Evolutionary conservation across 1,140 invertebrate genomes (phyloP).

Genomic region (Lasaia peninsularis): DNA sequence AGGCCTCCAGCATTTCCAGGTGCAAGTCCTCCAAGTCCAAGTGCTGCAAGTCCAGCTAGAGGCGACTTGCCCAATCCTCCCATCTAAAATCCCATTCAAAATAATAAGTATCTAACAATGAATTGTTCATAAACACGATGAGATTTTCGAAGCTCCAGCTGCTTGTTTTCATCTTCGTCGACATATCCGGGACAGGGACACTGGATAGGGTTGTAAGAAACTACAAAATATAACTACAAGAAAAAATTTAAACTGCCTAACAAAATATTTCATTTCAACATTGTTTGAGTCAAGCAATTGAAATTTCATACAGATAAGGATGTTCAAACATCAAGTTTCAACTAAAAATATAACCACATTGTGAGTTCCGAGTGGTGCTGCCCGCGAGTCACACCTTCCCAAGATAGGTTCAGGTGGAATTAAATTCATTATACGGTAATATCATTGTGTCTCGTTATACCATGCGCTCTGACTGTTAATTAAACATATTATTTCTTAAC

Average conservation of each 20-base stretch:
- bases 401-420: slow-evolving; percentile 32
- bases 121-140: background rate
- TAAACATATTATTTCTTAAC: slow-evolving; percentile 40
- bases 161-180: slow-evolving; percentile 73
- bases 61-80: slow-evolving; percentile 90
- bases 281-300: background rate
- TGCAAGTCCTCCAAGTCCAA: slow-evolving; percentile 90
- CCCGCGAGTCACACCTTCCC: slow-evolving; percentile 57
- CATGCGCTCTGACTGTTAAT: slow-evolving; percentile 66
- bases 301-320: background rate
- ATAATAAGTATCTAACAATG: background rate
- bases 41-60: slow-evolving; percentile 89
- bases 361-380: slow-evolving; percentile 75
- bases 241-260: slow-evolving; percentile 44
- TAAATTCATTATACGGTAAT: slow-evolving; percentile 43
- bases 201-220: slow-evolving; percentile 72
- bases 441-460: slow-evolving; percentile 60
- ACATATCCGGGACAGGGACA: slow-evolving; percentile 78
- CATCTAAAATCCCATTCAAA: slow-evolving; percentile 80
- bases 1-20: slow-evolving; percentile 89
- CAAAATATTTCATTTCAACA: slow-evolving; percentile 1
- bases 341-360: slow-evolving; percentile 50
- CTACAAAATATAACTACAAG: slow-evolving; percentile 34
- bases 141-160: slow-evolving; percentile 56
- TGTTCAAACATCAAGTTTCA: slow-evolving; percentile 30